phyloP scores from a whole-genome alignment of 2,797 vertebrate species.

The Amblyraja radiata region DNA sequence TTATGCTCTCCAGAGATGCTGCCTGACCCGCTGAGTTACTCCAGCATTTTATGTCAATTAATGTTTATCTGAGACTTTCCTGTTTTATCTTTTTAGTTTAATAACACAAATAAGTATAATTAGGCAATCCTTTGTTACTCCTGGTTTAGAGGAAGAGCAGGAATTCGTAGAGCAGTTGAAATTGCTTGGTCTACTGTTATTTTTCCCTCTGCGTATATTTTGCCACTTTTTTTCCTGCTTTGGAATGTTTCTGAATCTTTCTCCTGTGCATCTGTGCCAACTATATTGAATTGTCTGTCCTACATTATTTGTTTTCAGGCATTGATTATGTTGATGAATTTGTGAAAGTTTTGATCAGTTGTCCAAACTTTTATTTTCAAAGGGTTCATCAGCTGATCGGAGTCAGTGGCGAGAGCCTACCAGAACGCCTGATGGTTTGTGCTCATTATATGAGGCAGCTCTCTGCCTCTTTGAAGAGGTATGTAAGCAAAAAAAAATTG shows the following conservation, averaged over 20 bases:
- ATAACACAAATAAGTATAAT: neutral
- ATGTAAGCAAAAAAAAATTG: constrained; percentile 40
- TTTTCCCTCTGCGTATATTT: too few relatives aligned
- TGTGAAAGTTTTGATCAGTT: neutral
- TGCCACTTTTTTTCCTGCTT: neutral
- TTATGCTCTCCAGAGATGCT: too few relatives aligned
- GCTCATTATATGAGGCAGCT: constrained; percentile 88
- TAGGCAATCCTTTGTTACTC: neutral
- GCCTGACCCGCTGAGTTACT: too few relatives aligned
- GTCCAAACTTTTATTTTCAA: constrained; percentile 42
- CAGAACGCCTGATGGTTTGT: constrained; percentile 78
- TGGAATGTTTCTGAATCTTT: neutral
- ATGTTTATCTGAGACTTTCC: too few relatives aligned
- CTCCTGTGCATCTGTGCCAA: neutral
- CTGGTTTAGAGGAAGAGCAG: too few relatives aligned
- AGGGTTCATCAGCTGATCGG: constrained; percentile 91
- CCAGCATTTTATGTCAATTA: too few relatives aligned
- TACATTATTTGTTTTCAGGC: neutral
- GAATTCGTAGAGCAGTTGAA: neutral
- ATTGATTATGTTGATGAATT: neutral
- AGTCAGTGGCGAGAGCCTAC: constrained; percentile 94
- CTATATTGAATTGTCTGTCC: neutral
- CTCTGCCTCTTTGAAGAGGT: constrained; percentile 92
- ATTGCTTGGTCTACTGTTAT: neutral
- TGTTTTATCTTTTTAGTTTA: neutral